Base-by-base conservation (phyloP, 2,888 invertebrate species). In the Apoderus coryli region DNA sequence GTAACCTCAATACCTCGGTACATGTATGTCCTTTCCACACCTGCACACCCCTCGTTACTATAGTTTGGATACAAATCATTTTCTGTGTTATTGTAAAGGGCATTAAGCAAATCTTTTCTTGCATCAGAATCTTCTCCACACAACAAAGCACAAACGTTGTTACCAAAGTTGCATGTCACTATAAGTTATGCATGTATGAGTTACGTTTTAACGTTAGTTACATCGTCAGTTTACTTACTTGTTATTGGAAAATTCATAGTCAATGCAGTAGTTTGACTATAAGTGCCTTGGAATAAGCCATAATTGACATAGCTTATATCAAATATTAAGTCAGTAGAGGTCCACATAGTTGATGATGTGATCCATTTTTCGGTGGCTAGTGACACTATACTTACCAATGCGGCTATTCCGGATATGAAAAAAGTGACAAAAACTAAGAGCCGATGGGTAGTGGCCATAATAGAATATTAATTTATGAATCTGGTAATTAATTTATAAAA, bases 281-380 rank as follows among this genome's bases (percentile, higher is more conserved):
- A 44, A 4, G 40, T 43, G 6, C 56, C 56, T 14, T 40, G 37
- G 42, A 54, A 55, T 26, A 56, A 31, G 10, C 56, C 54, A 40
- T 53, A 53, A 25, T 47, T 42, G 7, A 52, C 25, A 23, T 34
- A 4, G 41, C 46, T 35, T 22, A 27, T 13, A 45, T 39, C 3
- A n/a, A n/a, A n/a, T n/a, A n/a, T n/a, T n/a, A n/a, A n/a, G n/a
- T n/a, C n/a, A n/a, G n/a, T n/a, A n/a, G n/a, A n/a, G n/a, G n/a
- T n/a, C n/a, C n/a, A n/a, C n/a, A n/a, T n/a, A n/a, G n/a, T n/a
- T n/a, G n/a, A n/a, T n/a, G n/a, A n/a, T n/a, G 48, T 38, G 9
- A 38, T 44, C 57, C 57, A 57, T 14, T 52, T 29, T 35, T 53
- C 44, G 1, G 56, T 58, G 5, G 49, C 49, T 16, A 56, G 34